These are phyloP conservation scores for Megastigmus dorsalis DNA, from an alignment of 2,888 invertebrate species.

Conservation along the genomic window DNA sequence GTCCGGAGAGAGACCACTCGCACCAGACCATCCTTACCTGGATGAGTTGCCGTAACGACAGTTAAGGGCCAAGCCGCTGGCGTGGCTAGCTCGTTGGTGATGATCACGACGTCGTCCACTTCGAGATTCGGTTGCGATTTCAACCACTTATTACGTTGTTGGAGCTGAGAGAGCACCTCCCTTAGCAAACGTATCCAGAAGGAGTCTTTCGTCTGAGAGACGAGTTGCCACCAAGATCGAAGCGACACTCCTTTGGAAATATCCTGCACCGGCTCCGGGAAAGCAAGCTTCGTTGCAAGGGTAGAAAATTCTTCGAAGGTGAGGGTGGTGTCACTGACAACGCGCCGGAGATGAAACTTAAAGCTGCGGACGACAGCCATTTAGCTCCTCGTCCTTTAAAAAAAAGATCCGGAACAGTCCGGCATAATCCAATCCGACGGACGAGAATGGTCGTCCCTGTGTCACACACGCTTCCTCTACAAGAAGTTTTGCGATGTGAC, in stretches of 20 bases:
- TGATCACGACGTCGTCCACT: not conserved
- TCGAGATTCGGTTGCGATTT: not conserved
- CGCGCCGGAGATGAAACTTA: not conserved
- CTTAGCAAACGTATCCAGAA: not conserved
- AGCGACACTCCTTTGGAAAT: not conserved
- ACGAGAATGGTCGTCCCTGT: slow-evolving; percentile 59
- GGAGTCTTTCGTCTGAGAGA: not conserved
- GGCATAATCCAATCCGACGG: slow-evolving; percentile 45
- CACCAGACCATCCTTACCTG: not conserved
- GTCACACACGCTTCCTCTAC: not conserved
- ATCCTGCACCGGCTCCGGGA: not conserved
- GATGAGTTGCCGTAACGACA: not conserved
- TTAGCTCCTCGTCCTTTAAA: slow-evolving; percentile 52
- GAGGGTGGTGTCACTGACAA: not conserved
- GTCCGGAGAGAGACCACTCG: too few relatives aligned
- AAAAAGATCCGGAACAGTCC: slow-evolving; percentile 55
- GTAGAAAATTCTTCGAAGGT: not conserved
- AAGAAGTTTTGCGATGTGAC: not conserved
- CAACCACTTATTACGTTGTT: not conserved
- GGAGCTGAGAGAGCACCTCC: not conserved
- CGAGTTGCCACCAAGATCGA: too few relatives aligned
- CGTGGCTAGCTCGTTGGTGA: not conserved
- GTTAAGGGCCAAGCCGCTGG: not conserved
- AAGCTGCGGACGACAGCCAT: not conserved
- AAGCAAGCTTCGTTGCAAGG: not conserved